A percentile compares a stretch with the other conserved stretches of the same genome.
Conservation (phyloP, 2,113 vertebrate species). For the Archocentrus centrarchus region DNA sequence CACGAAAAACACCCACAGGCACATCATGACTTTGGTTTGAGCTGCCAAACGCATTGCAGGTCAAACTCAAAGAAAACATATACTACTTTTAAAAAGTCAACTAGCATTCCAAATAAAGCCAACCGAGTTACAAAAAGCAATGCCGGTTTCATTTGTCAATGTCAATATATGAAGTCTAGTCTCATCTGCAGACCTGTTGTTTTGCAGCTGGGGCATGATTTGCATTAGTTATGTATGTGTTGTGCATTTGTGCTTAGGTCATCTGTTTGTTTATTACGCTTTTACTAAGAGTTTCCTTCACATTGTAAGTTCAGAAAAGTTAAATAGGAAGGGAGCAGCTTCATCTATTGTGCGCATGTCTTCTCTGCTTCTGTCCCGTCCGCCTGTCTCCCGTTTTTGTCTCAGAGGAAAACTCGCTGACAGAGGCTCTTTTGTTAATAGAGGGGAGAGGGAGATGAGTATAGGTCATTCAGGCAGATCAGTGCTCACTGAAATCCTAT, state of each 20-base stretch:
- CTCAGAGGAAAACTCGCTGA: constrained; percentile 61
- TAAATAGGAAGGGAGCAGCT: constrained; percentile 2
- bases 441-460: constrained; percentile 29
- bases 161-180: neutral
- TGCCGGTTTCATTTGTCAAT: constrained; percentile 10
- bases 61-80: constrained; percentile 15
- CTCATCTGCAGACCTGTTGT: constrained; percentile 6
- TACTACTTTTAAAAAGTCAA: constrained; percentile 13
- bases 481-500: constrained; percentile 76
- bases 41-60: constrained; percentile 39
- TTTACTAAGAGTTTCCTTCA: constrained; percentile 9
- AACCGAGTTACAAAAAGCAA: constrained; percentile 7
- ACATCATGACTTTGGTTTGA: constrained; percentile 20
- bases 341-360: constrained; percentile 33
- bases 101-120: neutral
- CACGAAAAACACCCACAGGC: constrained; percentile 18
- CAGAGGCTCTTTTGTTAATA: constrained; percentile 69
- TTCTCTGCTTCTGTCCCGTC: constrained; percentile 29
- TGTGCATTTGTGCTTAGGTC: constrained; percentile 21
- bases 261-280: constrained; percentile 29
- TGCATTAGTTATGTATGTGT: constrained; percentile 36
- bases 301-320: constrained; percentile 24
- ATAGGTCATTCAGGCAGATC: constrained; percentile 70
- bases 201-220: constrained; percentile 21
- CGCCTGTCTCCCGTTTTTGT: constrained; percentile 23